Percentiles rank a stretch among this genome's conserved stretches.
Conservation (phyloP, 2,888 invertebrate genomes). For the Griposia aprilina region DNA sequence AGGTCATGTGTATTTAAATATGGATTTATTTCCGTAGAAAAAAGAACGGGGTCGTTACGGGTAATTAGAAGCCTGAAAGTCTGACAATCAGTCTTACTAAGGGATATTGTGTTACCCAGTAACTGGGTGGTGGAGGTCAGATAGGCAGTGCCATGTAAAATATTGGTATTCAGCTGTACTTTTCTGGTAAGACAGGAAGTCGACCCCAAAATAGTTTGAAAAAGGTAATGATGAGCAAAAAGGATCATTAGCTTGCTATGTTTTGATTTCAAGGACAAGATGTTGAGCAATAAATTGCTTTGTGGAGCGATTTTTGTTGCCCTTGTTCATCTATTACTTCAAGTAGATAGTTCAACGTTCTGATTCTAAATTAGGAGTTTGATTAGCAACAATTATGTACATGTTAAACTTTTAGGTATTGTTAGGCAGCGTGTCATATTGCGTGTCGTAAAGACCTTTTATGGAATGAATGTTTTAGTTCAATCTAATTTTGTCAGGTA, state of each 20-base stretch:
- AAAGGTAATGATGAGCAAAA: not conserved
- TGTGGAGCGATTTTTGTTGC: too few species aligned
- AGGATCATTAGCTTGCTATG: not conserved
- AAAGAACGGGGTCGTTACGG: not conserved
- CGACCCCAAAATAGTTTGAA: not conserved
- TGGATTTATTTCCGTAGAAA: not conserved
- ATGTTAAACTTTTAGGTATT: conserved; percentile 14
- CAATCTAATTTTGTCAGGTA: not conserved
- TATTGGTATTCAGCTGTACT: too few species aligned
- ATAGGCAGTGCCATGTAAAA: not conserved
- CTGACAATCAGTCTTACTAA: not conserved
- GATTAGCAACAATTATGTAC: not conserved
- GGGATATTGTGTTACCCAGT: not conserved
- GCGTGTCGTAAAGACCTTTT: not conserved
- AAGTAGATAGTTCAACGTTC: too few species aligned
- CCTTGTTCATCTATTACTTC: too few species aligned
- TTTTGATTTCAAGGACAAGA: not conserved
- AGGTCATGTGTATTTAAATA: conserved; percentile 1
- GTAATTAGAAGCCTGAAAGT: not conserved
- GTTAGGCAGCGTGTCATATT: not conserved
- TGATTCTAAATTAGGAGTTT: not conserved
- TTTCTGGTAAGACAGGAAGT: too few species aligned
- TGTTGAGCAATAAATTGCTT: too few species aligned
- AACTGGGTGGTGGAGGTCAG: not conserved
- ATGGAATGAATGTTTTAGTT: not conserved